Evolutionary conservation across 2,888 invertebrate species (phyloP).

Genomic region (Coleophora flavipennella): DNA sequence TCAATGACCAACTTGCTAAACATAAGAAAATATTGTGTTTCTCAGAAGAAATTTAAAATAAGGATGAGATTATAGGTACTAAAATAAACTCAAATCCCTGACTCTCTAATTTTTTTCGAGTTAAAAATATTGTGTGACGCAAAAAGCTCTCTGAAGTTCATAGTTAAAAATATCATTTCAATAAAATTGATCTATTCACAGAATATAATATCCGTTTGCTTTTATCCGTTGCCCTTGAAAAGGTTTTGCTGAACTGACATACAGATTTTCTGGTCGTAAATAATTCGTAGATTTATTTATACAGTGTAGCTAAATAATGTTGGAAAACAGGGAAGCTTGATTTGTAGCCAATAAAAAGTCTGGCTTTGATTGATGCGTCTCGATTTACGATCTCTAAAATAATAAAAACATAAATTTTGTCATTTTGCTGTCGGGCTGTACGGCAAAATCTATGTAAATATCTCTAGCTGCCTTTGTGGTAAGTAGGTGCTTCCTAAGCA

Average conservation of each 20-base stretch:
- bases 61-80: no score
- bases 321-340: constrained; percentile 36
- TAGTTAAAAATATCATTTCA: constrained; percentile 30
- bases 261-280: constrained; percentile 35
- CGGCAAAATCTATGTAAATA: no score
- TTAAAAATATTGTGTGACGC: constrained; percentile 38
- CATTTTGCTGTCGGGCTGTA: no score
- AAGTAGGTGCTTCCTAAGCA: no score
- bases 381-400: no score
- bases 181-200: constrained; percentile 43
- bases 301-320: constrained; percentile 12
- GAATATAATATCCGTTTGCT: constrained; percentile 50
- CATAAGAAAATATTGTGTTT: no score
- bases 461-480: no score
- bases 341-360: constrained; percentile 42
- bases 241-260: constrained; percentile 34
- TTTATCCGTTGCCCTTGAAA: constrained; percentile 51
- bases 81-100: no score
- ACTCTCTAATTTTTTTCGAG: constrained; percentile 7
- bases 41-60: no score
- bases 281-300: constrained; percentile 30
- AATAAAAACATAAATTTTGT: no score
- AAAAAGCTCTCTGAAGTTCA: constrained; percentile 31
- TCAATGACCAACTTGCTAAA: no score
- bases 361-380: constrained; percentile 32